A percentile compares a stretch with the other conserved stretches of the same genome.
These are phyloP conservation scores for Diglossa cyanea DNA, from an alignment of 2,797 vertebrate species.

Conservation along the genomic window DNA sequence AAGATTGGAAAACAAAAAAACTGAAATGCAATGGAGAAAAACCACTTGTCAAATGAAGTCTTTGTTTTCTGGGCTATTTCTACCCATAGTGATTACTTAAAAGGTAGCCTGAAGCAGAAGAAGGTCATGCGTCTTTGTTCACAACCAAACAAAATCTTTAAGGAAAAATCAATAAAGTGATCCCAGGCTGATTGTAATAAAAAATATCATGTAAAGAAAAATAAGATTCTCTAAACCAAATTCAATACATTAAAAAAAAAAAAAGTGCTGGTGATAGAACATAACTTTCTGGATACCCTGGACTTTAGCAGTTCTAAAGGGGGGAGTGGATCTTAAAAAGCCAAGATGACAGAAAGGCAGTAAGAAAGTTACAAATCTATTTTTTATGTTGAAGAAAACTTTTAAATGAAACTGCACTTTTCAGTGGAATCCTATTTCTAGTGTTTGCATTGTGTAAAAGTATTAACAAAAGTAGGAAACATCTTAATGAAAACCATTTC, in stretches of 20 bases:
- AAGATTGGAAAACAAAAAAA: not conserved
- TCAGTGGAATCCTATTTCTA: not conserved
- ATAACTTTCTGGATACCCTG: not conserved
- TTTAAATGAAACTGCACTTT: not conserved
- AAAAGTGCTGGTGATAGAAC: not conserved
- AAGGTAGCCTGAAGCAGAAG: conserved; percentile 9
- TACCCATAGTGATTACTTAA: conserved; percentile 25
- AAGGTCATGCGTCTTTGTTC: not conserved
- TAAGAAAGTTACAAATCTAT: not conserved
- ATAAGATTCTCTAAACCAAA: not conserved
- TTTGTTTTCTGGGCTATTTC: not conserved
- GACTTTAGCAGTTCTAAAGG: not conserved
- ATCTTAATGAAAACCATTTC: not conserved
- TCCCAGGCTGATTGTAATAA: not conserved
- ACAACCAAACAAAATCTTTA: conserved; percentile 7
- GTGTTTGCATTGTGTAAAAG: not conserved
- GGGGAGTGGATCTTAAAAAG: not conserved
- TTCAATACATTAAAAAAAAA: not conserved
- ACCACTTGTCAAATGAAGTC: not conserved
- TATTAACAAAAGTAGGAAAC: not conserved
- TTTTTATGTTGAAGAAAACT: not conserved
- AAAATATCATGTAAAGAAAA: not conserved
- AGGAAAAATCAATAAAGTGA: conserved; percentile 7
- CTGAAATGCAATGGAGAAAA: not conserved
- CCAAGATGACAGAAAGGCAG: not conserved